These are phyloP conservation scores for Rhynchomys soricoides DNA, from an alignment of 2,113 vertebrate species.

Conservation along the genomic window DNA sequence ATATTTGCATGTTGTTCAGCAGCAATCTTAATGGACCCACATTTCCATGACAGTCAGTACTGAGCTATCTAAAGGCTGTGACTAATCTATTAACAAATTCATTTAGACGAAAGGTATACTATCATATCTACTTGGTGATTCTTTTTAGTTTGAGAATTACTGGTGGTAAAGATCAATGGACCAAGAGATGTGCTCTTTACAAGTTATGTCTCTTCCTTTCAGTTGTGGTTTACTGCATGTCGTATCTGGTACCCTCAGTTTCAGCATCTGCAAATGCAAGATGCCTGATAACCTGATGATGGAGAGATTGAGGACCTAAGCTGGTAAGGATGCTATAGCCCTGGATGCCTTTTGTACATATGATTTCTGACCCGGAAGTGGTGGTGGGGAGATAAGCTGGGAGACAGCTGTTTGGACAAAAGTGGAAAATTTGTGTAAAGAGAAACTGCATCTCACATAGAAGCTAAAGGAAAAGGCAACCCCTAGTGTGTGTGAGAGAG, in stretches of 20 bases:
- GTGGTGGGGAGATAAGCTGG: not conserved
- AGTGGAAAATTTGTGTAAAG: not conserved
- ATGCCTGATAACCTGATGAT: not conserved
- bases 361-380: not conserved
- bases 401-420: not conserved
- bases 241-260: not conserved
- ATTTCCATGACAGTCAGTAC: slow-evolving; percentile 22
- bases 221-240: not conserved
- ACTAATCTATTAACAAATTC: slow-evolving; percentile 38
- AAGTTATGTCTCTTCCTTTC: not conserved
- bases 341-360: not conserved
- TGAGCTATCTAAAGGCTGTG: slow-evolving; percentile 37
- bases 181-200: not conserved
- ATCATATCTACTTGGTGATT: slow-evolving; percentile 8
- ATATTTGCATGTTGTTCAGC: not conserved
- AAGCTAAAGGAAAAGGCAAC: slow-evolving; percentile 27
- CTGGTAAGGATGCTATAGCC: not conserved
- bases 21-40: not conserved
- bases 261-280: not conserved
- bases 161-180: slow-evolving; percentile 11
- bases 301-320: not conserved
- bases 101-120: not conserved
- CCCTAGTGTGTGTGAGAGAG: not conserved
- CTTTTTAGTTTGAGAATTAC: slow-evolving; percentile 56
- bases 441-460: not conserved